Conservation (phyloP, 2,797 vertebrate genomes). For the Crocodylus rhombifer region DNA sequence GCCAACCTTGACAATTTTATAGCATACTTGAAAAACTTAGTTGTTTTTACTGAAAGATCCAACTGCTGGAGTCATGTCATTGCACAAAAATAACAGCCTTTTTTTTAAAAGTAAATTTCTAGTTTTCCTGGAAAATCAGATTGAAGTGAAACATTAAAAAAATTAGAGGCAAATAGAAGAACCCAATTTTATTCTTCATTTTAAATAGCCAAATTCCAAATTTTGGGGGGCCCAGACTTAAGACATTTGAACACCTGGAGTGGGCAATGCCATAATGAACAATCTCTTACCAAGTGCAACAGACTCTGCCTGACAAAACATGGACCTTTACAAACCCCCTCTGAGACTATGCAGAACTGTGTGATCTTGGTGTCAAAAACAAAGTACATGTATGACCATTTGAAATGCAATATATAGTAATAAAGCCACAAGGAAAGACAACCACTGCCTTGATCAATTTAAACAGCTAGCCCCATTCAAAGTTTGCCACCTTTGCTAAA, state of each 20-base stretch:
- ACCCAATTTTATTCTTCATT: not conserved
- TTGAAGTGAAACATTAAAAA: not conserved
- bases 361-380: not conserved
- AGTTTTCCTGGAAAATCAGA: not conserved
- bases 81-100: not conserved
- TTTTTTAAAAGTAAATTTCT: too few relatives aligned
- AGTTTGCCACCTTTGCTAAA: not conserved
- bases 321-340: not conserved
- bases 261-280: not conserved
- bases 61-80: not conserved
- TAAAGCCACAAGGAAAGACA: constrained; percentile 6
- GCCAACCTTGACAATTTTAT: not conserved
- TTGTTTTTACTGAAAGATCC: not conserved
- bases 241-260: not conserved
- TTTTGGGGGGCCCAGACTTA: not conserved
- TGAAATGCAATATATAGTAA: not conserved
- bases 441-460: not conserved
- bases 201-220: not conserved
- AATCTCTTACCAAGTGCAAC: not conserved
- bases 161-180: not conserved
- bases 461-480: not conserved
- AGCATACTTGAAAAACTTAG: not conserved
- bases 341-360: not conserved
- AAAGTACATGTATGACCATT: not conserved
- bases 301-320: not conserved